Evolutionary conservation across 2,797 vertebrate species (phyloP).

Genomic region (Salarias fasciatus): DNA sequence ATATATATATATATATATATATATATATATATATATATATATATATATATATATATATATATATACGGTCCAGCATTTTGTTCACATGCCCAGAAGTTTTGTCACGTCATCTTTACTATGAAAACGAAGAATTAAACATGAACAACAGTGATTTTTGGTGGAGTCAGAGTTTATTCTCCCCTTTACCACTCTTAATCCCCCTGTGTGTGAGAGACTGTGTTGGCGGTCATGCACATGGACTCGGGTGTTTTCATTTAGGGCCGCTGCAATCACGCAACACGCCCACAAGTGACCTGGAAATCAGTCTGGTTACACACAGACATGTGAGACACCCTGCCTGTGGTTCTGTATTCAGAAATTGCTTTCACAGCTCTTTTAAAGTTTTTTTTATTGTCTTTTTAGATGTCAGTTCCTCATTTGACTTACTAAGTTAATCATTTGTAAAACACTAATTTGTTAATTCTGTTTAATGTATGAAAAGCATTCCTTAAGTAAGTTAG

Average conservation of each 20-base stretch:
- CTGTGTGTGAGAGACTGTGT: slow-evolving; percentile 46
- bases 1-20: no score
- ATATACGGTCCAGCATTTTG: no score
- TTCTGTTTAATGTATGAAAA: no score
- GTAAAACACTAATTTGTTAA: no score
- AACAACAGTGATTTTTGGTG: slow-evolving; percentile 42
- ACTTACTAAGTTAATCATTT: no score
- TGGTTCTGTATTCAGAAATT: slow-evolving; percentile 3
- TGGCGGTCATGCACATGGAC: slow-evolving; percentile 47
- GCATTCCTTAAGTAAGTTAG: no score
- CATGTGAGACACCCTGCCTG: neutral
- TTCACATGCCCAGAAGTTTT: no score
- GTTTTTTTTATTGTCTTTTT: slow-evolving; percentile 14
- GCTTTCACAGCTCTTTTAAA: slow-evolving; percentile 1
- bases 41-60: no score
- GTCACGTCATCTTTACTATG: no score
- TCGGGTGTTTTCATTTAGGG: slow-evolving; percentile 38
- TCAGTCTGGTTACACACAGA: slow-evolving; percentile 21
- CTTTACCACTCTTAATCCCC: slow-evolving; percentile 54
- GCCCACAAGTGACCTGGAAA: slow-evolving; percentile 51
- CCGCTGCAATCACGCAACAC: slow-evolving; percentile 53
- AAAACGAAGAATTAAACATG: no score
- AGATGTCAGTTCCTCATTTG: no score
- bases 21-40: no score
- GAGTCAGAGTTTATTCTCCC: slow-evolving; percentile 51